These are phyloP conservation scores for Stomorhina lunata DNA, from an alignment of 2,888 invertebrate species.

Conservation along the genomic window DNA sequence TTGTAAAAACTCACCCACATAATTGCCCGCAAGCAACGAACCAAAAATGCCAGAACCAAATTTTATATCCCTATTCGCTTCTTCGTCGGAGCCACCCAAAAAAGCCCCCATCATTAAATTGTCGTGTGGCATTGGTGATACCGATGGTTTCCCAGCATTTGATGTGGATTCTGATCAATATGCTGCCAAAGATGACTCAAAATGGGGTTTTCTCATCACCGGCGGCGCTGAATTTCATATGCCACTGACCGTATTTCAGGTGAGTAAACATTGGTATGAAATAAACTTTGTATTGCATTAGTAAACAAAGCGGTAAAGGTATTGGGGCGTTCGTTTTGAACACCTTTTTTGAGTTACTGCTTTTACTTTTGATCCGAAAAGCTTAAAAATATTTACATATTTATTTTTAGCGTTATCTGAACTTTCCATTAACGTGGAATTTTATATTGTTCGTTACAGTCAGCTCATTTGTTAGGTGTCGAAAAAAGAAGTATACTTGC, in stretches of 20 bases:
- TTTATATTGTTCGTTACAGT: no score
- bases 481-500: no score
- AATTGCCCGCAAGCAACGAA: background rate
- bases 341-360: no score
- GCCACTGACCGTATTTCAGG: constrained; percentile 80
- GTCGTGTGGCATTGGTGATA: constrained; percentile 79
- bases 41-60: constrained; percentile 75
- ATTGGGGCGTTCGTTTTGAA: no score
- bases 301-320: no score
- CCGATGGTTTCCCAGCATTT: constrained; percentile 79
- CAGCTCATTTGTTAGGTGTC: no score
- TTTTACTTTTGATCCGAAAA: no score
- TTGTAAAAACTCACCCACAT: background rate
- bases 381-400: no score
- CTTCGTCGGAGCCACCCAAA: constrained; percentile 74
- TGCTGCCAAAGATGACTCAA: constrained; percentile 76
- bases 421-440: no score
- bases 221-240: constrained; percentile 80
- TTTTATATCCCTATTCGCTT: constrained; percentile 69
- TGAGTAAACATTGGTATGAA: constrained; percentile 67
- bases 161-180: constrained; percentile 78
- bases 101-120: constrained; percentile 76
- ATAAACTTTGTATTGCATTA: background rate
- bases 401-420: no score
- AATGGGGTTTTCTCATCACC: constrained; percentile 80